Conservation (phyloP, 2,888 invertebrate species). For the Drosophila parthenogenetica region DNA sequence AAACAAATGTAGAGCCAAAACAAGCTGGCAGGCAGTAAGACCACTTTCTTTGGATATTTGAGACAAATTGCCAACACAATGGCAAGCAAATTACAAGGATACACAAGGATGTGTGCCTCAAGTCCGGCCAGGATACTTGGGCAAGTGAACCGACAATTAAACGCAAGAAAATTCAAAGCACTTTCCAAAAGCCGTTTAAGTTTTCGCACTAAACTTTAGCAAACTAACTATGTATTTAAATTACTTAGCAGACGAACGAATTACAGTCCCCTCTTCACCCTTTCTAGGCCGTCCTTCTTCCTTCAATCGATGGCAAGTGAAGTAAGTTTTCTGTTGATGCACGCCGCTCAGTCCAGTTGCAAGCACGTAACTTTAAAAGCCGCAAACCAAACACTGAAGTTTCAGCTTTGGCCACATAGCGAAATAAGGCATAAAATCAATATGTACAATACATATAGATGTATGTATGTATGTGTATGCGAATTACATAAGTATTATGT, state of each 20-base stretch:
- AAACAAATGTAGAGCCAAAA: slow-evolving; percentile 60
- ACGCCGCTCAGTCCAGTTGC: slow-evolving; percentile 24
- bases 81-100: slow-evolving; percentile 65
- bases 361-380: slow-evolving; percentile 62
- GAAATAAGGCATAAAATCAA: slow-evolving; percentile 66
- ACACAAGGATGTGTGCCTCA: slow-evolving; percentile 36
- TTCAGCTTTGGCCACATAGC: slow-evolving; percentile 41
- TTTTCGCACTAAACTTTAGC: slow-evolving; percentile 72
- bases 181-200: slow-evolving; percentile 64
- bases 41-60: slow-evolving; percentile 65
- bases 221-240: slow-evolving; percentile 73
- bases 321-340: slow-evolving; percentile 29
- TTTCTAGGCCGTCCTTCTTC: too few species aligned
- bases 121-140: slow-evolving; percentile 18
- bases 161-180: slow-evolving; percentile 46
- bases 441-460: slow-evolving; percentile 41
- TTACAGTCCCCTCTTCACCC: neutral
- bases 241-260: slow-evolving; percentile 57
- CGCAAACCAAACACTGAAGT: slow-evolving; percentile 68
- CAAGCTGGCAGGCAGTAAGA: slow-evolving; percentile 10
- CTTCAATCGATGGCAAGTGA: neutral
- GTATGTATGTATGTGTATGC: slow-evolving; percentile 24
- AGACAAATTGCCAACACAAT: slow-evolving; percentile 76
- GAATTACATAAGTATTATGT: slow-evolving; percentile 6
- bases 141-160: slow-evolving; percentile 71